Evolutionary conservation across 2,797 vertebrate species (phyloP).

Genomic region (Distichodus sexfasciatus): DNA sequence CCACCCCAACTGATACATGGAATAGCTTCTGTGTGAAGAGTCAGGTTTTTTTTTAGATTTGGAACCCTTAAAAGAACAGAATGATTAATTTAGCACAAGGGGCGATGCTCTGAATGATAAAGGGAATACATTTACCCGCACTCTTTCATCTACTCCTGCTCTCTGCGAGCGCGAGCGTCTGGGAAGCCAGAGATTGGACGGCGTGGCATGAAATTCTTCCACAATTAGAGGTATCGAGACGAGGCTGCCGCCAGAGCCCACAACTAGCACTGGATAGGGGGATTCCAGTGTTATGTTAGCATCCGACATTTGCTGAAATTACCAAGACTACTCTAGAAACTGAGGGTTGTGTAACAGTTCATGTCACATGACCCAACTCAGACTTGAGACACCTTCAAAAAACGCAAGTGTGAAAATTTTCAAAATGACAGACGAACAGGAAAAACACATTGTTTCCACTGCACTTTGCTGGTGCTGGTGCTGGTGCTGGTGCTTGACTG

Average conservation of each 20-base stretch:
- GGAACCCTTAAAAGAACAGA: conserved; percentile 50
- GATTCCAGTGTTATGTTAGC: too few relatives aligned
- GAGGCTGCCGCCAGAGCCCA: not conserved
- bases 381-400: too few relatives aligned
- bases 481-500: too few relatives aligned
- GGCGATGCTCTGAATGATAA: conserved; percentile 56
- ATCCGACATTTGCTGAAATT: too few relatives aligned
- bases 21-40: conserved; percentile 43
- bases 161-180: conserved; percentile 32
- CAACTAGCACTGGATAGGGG: too few relatives aligned
- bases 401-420: too few relatives aligned
- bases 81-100: conserved; percentile 60
- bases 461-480: too few relatives aligned
- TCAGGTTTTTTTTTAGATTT: conserved; percentile 36
- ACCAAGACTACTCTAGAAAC: too few relatives aligned
- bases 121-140: conserved; percentile 58
- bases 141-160: conserved; percentile 53
- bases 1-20: conserved; percentile 24
- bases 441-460: too few relatives aligned
- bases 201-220: conserved; percentile 34
- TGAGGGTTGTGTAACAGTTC: too few relatives aligned
- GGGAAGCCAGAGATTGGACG: conserved; percentile 34
- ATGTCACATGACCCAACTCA: too few relatives aligned
- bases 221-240: conserved; percentile 34
- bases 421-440: too few relatives aligned